Conservation (phyloP, 2,888 invertebrate genomes). For the Geotrupes spiniger region DNA sequence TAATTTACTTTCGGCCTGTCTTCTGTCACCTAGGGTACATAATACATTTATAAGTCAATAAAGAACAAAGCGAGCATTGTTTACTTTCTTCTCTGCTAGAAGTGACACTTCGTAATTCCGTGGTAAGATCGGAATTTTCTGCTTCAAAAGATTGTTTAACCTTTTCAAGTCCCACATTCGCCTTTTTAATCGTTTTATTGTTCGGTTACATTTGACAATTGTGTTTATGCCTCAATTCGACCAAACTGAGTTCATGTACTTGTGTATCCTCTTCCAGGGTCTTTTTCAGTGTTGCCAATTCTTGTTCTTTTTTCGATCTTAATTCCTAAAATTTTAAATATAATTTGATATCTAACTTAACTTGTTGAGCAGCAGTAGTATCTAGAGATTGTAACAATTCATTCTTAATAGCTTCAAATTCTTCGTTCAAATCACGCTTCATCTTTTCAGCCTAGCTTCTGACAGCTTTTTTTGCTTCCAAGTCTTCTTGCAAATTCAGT, state of each 20-base stretch:
- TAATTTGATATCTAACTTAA: slow-evolving; percentile 1
- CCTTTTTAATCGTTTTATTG: slow-evolving; percentile 87
- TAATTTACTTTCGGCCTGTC: slow-evolving; percentile 87
- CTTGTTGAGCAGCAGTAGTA: slow-evolving; percentile 92
- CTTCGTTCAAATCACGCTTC: slow-evolving; percentile 92
- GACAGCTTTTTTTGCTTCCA: slow-evolving; percentile 90
- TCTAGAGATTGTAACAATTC: slow-evolving; percentile 95
- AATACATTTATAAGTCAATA: too few relatives aligned
- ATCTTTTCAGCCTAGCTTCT: slow-evolving; percentile 94
- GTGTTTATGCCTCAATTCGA: slow-evolving; percentile 92
- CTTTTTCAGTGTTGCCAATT: slow-evolving; percentile 88
- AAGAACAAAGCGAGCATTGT: background rate
- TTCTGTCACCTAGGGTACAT: slow-evolving; percentile 63
- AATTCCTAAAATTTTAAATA: slow-evolving; percentile 59
- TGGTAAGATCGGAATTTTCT: slow-evolving; percentile 91
- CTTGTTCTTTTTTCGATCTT: slow-evolving; percentile 92
- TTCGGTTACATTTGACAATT: slow-evolving; percentile 80
- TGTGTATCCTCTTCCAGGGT: slow-evolving; percentile 88
- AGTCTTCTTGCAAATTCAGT: slow-evolving; percentile 94
- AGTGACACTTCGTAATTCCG: slow-evolving; percentile 84
- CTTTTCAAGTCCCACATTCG: slow-evolving; percentile 86
- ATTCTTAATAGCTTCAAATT: slow-evolving; percentile 93
- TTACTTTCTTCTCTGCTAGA: slow-evolving; percentile 81
- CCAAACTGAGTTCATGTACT: slow-evolving; percentile 76
- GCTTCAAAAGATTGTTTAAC: slow-evolving; percentile 84